phyloP scores from a whole-genome alignment of 35 echinoderm and acorn worm genomes.

The Ptychodera flava region DNA sequence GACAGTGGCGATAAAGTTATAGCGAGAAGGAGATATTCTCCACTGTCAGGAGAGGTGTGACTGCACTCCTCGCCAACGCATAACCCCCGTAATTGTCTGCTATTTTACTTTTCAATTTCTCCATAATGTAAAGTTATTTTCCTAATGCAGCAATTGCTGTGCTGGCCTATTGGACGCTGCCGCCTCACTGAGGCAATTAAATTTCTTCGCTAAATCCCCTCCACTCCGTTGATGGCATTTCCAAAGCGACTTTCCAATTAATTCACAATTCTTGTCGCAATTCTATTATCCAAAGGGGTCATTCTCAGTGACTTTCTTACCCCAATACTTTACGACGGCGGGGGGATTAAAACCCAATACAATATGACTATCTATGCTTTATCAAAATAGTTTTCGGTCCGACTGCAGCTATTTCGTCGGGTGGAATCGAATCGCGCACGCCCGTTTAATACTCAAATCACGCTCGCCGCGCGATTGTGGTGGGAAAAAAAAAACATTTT shows the following conservation, averaged over 20 bases:
- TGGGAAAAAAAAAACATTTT: no score
- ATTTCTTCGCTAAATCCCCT: background rate
- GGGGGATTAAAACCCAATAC: background rate
- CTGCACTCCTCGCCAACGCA: no score
- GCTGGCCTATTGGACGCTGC: background rate
- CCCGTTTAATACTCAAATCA: no score
- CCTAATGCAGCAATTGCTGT: background rate
- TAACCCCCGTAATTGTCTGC: background rate
- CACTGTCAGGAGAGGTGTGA: no score
- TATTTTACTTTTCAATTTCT: background rate
- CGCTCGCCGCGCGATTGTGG: no score
- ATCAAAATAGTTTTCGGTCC: background rate
- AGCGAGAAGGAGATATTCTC: no score
- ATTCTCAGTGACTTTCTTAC: background rate
- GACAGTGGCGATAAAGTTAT: no score
- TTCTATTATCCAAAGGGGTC: background rate
- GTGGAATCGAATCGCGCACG: no score
- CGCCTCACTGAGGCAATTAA: background rate
- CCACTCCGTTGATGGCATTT: background rate
- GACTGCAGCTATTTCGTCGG: background rate
- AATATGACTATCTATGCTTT: no score
- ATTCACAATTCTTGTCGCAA: constrained; percentile 1
- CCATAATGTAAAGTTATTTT: background rate
- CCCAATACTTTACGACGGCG: background rate
- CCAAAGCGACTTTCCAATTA: background rate